Base-by-base conservation (phyloP, 2,797 vertebrate genomes). In the Allobates femoralis region DNA sequence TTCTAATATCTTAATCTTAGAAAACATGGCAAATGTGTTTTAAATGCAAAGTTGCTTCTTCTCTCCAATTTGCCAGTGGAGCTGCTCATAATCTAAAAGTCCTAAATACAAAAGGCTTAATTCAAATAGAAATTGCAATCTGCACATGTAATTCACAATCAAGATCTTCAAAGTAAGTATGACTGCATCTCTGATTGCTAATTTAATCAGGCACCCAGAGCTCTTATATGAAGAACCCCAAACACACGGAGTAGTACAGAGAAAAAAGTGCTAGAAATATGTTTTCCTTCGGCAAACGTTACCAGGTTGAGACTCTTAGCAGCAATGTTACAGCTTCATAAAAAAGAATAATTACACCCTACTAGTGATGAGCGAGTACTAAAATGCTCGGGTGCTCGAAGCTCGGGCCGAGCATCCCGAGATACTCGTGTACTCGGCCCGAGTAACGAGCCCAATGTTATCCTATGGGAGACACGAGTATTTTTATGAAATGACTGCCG, bases 141-240 rank as follows among this genome's bases (percentile, higher is more conserved):
- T 94, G 90, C 92, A 93, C 93, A 92, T 92, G 93, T 92, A 94
- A 94, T 92, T 91, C 92, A 94, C 92, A 94, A 93, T 93, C 92
- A 94, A 94, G 91, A 87, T 90, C 92, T 92, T 93, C 90, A 91
- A 91, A 93, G 92, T 93, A 93, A 93, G 92, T 92, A 91, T 87
- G 91, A 92, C 91, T 91, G 87, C 89, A 90, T 92, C 86, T 90
- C 90, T 94, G 94, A 92, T 93, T 91, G 88, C 89, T 92, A 92
- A 94, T 92, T 93, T 91, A 94, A 93, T 93, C 92, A 92, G 90
- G 86, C 89, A 92, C 87, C 81, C 88, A 89, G 91, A 94, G 91
- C 88, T 90, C 89, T 91, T 91, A 88, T 89, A 76, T 89, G 88
- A 93, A 92, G 89, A 91, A 91, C 87, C 91, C 88, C 89, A 90